Evolutionary conservation across 2,113 vertebrate genomes (phyloP), one percentile per base, ranked within the genome.

Genomic region (Phalacrocorax pelagicus): DNA sequence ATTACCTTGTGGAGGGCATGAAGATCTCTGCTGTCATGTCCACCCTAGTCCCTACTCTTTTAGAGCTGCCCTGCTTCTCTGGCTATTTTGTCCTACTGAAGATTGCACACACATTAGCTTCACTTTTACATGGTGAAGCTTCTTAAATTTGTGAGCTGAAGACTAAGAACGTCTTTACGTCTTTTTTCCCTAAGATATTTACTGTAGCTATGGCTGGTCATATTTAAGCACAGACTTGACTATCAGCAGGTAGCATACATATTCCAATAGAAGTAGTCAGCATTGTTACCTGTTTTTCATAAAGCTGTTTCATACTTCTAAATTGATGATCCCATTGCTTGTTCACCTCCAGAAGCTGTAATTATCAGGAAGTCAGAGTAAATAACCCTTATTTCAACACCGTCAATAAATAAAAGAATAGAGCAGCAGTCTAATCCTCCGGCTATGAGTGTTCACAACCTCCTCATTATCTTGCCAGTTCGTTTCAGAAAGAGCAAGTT

Each of bases 301-400:
- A 98, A 36, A 90, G n/a, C 14, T 95, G 93, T 82, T 97, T 98
- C 98, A 98, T 98, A 32, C 49, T 96, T 90, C 97, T 96, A 67
- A 98, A 98, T 10, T 98, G 97, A 77, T 94, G 95, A 84, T 98
- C 97, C 98, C 98, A 98, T 58, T 98, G 97, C 72, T 97, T 97
- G 94, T 98, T 98, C 62, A 98, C 97, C 61, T 98, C 94, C 88
- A 98, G 93, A 88, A 98, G 98, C 98, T 98, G 97, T 75, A 98
- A 98, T 87, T n/a, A 96, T 22, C 65, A 91, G 52, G 79, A 86
- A 97, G 55, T 17, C 24, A 92, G 21, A 89, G 57, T 97, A 81
- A 97, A 89, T 83, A 89, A 85, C 19, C 5, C 24, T 75, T 61
- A 78, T 74, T 96, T 92, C 36, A 51, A 67, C 52, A 86, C 1